A percentile compares a stretch with the other conserved stretches of the same genome.
Conservation (phyloP, 1,140 invertebrate genomes). For the Listronotus bonariensis region DNA sequence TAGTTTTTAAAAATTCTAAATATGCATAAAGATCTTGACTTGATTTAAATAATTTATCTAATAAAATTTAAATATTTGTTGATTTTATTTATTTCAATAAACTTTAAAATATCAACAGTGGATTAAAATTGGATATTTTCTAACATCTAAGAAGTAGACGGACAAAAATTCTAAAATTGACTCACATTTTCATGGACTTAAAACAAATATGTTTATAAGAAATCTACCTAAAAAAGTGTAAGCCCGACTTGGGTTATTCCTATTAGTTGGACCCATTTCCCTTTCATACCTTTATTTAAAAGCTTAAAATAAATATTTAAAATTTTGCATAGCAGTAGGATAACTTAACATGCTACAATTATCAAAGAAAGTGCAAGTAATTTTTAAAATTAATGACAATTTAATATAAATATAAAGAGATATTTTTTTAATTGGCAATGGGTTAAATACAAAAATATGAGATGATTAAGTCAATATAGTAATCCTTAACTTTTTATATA, state of each 20-base stretch:
- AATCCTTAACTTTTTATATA: no score
- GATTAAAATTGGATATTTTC: constrained; percentile 46
- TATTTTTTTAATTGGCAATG: no score
- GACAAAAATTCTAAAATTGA: constrained; percentile 51
- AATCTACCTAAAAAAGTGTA: constrained; percentile 3
- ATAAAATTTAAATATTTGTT: no score
- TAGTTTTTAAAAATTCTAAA: no score
- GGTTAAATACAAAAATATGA: no score
- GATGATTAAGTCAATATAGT: no score
- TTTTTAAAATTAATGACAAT: no score
- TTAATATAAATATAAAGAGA: no score
- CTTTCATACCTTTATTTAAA: constrained; percentile 15
- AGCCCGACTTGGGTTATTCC: constrained; percentile 13
- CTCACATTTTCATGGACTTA: constrained; percentile 39
- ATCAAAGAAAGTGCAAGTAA: no score
- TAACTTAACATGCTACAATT: no score
- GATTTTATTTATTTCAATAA: constrained; percentile 38
- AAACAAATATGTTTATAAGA: background rate
- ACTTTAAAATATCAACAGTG: constrained; percentile 54
- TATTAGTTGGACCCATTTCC: constrained; percentile 32
- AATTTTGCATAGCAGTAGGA: background rate
- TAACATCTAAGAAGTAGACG: constrained; percentile 44
- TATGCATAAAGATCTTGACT: no score
- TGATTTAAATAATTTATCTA: no score
- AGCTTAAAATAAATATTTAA: background rate